Base-by-base conservation (phyloP, 2,888 invertebrate species). In the Metacarcinus magister region DNA sequence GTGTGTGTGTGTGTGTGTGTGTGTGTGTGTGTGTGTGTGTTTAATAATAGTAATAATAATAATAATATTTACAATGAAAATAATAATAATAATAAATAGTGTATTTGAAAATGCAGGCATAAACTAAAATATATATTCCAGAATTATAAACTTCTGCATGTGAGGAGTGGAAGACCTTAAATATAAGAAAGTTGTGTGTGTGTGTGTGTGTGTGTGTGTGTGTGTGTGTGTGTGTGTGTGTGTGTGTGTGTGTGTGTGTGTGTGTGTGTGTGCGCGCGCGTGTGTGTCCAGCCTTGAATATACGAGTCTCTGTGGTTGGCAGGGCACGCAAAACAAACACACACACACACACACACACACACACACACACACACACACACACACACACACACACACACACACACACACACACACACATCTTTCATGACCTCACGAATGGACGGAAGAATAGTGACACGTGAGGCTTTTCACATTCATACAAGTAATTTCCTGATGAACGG, bases 311-410 rank as follows among this genome's bases (percentile, higher is more conserved):
- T 16, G 54, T 54, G 54, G 54, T 54, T 16, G 54, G 54, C 10
- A 54, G 54, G 8, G 54, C 67, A 67, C 67, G 67, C 67, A 67
- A 67, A 23, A 10, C 23, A 67, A 19, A 23, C 67, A 67, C 67
- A 67, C 67, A 67, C 67, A 67, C 67, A 60, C 60, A 60, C 60
- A 60, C 60, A 60, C 60, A 60, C 60, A 60, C 60, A 60, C 60
- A 60, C 60, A 60, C 67, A 67, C 67, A 67, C 67, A 67, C 67
- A 67, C 67, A 67, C 67, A 67, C 67, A 67, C 67, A 67, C 67
- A 67, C 67, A 67, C 67, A 67, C 67, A 67, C 67, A 67, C 67
- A 67, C 67, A 67, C 67, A 67, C 67, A 67, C 67, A 67, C 67
- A 67, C 67, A 67, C 67, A 67, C 67, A 67, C 67, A 67, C 67